Base-by-base conservation (phyloP, 2,888 invertebrate species). In the Nezara viridula region DNA sequence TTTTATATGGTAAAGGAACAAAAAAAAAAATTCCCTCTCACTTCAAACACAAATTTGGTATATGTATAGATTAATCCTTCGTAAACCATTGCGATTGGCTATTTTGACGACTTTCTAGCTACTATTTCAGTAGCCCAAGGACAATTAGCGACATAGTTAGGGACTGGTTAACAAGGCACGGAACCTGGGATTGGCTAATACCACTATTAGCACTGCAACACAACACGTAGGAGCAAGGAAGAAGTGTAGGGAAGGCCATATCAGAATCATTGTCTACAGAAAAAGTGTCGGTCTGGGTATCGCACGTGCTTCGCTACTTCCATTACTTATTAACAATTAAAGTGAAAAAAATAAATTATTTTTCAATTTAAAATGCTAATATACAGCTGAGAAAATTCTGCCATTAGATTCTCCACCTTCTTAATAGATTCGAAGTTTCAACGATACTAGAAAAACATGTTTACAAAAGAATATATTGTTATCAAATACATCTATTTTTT, bases 51-150 rank as follows among this genome's bases (percentile, higher is more conserved):
- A n/a, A n/a, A n/a, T n/a, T n/a, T n/a, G n/a, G n/a, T n/a, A n/a
- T n/a, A n/a, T n/a, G n/a, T n/a, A n/a, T n/a, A n/a, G n/a, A n/a
- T n/a, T n/a, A n/a, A n/a, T n/a, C n/a, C n/a, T n/a, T n/a, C n/a
- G n/a, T n/a, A n/a, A n/a, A n/a, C n/a, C n/a, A 60, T 60, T 60
- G 4, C 1, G 10, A 27, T 60, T 60, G 60, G 60, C 60, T 60
- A 60, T 27, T 55, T 55, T 27, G 16, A n/a, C 27, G 14, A 60
- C 27, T 27, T 60, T 27, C 60, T 60, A 7, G n/a, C 60, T 27
- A 55, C n/a, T 55, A 55, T 55, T 60, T 60, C 16, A 60, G 27
- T 60, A 60, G 60, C 60, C n/a, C 60, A 60, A 60, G 60, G 60
- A 16, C 60, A 60, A 60, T 60, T 60, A 60, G 14, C 60, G 60